Evolutionary conservation across 1,140 invertebrate species (phyloP), one percentile per base, ranked within the genome.

Genomic region (Metaphire vulgaris): DNA sequence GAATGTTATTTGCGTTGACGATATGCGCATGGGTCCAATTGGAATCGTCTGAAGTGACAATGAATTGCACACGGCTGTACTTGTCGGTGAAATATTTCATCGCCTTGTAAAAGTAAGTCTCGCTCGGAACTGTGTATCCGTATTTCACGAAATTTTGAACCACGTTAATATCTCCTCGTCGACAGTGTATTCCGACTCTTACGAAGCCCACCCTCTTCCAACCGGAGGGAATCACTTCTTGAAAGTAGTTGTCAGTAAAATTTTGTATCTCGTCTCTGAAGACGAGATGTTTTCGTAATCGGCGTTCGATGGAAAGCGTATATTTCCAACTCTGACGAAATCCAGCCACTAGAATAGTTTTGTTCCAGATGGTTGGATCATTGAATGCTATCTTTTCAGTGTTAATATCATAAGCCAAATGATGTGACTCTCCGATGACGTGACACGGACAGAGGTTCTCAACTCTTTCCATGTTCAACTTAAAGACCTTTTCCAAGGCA

Each of bases 131-230:
- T 26, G 72, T 74, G 56, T 74, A 74, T n/a, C 72, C 72, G 21
- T 56, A 74, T 15, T 74, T 69, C n/a, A 56, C 6, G n/a, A n/a
- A n/a, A 26, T 6, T 69, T n/a, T 28, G 28, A 33, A 56, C 56
- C 72, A 33, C 33, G 65, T 75, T 29, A 26, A 75, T 2, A 64
- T 77, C 76, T 0, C 76, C 76, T 16, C 76, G 72, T 41, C 76
- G 30, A 30, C 74, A 65, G 33, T 77, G 76, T n/a, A 77, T 69
- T 29, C 76, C 76, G 1, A 77, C 76, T 6, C 76, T 26, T 26
- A 64, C 65, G 67, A 74, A 77, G 1, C 33, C n/a, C 16, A 26
- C 15, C 31, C 16, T 15, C 1, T 67, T 34, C 64, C 66, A 68
- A 26, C 26, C 16, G 15, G 6, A n/a, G 1, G 72, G 72, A 15